Evolutionary conservation across 2,113 vertebrate species (phyloP).

Genomic region (Phaethon lepturus): DNA sequence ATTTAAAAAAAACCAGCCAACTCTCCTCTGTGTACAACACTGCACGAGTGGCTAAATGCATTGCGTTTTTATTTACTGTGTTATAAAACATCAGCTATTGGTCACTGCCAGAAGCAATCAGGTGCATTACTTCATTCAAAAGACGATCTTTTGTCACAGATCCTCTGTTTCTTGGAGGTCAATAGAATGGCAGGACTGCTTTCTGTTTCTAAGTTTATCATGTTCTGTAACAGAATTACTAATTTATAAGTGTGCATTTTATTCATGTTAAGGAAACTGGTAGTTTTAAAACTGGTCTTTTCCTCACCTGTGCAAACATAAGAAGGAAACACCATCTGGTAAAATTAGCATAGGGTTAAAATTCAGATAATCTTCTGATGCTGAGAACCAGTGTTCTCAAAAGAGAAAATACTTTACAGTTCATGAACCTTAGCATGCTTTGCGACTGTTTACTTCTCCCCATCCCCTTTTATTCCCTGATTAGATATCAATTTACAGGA

Average conservation of each 20-base stretch:
- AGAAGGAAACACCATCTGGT: neutral
- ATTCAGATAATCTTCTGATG: neutral
- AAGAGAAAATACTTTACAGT: neutral
- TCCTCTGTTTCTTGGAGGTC: neutral
- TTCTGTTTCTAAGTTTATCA: neutral
- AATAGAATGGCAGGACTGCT: neutral
- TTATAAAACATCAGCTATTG: neutral
- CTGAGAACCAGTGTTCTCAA: neutral
- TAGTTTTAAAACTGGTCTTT: neutral
- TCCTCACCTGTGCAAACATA: neutral
- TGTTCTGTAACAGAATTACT: neutral
- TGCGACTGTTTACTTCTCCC: neutral
- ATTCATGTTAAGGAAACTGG: neutral
- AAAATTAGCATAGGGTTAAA: neutral
- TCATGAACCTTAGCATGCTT: neutral
- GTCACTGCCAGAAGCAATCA: neutral
- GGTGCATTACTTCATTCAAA: neutral
- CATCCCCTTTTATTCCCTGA: neutral
- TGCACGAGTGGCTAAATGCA: neutral
- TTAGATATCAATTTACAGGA: slow-evolving; percentile 20
- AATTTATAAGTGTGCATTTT: neutral
- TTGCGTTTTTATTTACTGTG: neutral
- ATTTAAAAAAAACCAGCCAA: neutral
- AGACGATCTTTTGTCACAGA: neutral
- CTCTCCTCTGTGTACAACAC: neutral